phyloP scores from a whole-genome alignment of 2,113 vertebrate genomes.

The Microcebus ravelobensis region DNA sequence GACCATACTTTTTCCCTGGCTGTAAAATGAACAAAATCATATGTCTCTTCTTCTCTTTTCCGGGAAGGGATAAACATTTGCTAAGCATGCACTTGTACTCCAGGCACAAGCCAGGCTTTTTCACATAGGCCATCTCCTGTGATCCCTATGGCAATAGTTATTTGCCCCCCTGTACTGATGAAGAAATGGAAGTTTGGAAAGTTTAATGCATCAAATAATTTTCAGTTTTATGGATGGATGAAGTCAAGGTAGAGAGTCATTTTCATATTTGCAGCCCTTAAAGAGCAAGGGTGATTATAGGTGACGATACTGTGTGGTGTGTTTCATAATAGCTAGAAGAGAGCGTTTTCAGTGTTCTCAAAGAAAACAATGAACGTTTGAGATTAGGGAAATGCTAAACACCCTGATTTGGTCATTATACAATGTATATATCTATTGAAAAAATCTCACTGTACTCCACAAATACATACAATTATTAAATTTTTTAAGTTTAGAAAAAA shows the following conservation, averaged over 20 bases:
- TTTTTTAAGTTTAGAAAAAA: neutral
- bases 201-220: neutral
- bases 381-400: neutral
- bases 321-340: neutral
- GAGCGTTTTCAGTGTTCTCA: neutral
- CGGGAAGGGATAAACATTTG: neutral
- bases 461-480: neutral
- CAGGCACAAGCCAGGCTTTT: neutral
- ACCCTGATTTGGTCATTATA: neutral
- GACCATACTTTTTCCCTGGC: neutral
- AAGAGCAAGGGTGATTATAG: neutral
- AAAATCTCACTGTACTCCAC: neutral
- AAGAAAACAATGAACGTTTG: neutral
- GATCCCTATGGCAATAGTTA: neutral
- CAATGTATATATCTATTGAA: neutral
- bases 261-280: neutral
- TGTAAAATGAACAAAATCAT: neutral
- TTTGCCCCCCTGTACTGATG: neutral
- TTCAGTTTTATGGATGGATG: neutral
- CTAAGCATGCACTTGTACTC: accelerated
- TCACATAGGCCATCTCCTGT: neutral
- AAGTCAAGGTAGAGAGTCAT: neutral
- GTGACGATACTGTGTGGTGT: neutral
- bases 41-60: neutral
- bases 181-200: neutral